Evolutionary conservation across 2,888 invertebrate genomes (phyloP), one percentile per base, ranked within the genome.

Genomic region (Hyles lineata): DNA sequence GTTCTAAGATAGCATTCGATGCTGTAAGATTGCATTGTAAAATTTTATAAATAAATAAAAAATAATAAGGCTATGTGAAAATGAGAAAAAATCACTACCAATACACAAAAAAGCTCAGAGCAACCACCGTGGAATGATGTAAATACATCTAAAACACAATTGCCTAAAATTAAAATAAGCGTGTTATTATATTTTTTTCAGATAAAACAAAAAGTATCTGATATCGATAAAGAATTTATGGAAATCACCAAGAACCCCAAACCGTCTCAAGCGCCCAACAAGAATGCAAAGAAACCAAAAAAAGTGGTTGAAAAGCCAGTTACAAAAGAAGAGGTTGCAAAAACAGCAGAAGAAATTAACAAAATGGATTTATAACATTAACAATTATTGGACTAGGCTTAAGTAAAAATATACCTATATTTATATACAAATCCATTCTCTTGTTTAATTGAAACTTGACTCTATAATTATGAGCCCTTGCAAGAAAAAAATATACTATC

Each of bases 151-250:
- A 43, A 43, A 43, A 43, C 11, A 11, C 1, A 43, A 43, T 1
- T 43, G 0, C 15, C 15, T 43, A 3, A 15, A 43, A 15, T 43
- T 43, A 11, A 43, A 15, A 43, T 35, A 8, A 35, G 9, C 19
- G 25, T 55, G 35, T 59, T 59, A 32, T 50, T 32, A n/a, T 21
- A 73, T 21, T 4, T 70, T n/a, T 89, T 89, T 17, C 85, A 94
- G 94, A 88, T 94, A 3, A 93, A 94, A 78, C 90, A 93, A 77
- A 93, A 92, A 81, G 89, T 94, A 9, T 87, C 89, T 73, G 91
- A 92, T 11, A 90, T 94, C 43, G 93, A 94, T 76, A 92, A 92
- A 72, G 88, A 93, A 75, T 91, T 93, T 76, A 76, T 92, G 59
- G 91, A 92, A 80, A 88, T 92, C 4, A 91, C 81, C 70, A 92